phyloP scores from a whole-genome alignment of 2,113 vertebrate genomes.

The Sebastes schlegelii region DNA sequence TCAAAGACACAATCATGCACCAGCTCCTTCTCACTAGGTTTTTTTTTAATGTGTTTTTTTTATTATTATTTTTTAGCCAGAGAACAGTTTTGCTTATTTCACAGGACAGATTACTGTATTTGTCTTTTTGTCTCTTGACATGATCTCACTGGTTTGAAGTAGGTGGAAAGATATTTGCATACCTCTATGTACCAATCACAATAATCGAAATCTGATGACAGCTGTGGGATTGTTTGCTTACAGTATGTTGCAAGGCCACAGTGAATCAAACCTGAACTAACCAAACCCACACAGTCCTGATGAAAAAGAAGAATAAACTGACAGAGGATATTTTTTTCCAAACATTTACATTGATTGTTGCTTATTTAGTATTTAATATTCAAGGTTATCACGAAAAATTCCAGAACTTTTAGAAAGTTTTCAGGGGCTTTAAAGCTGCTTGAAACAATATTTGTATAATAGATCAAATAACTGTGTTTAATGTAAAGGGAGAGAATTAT shows the following conservation, averaged over 20 bases:
- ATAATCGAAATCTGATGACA: background rate
- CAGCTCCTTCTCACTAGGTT: background rate
- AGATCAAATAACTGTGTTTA: background rate
- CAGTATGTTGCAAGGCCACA: background rate
- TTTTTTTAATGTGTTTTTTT: background rate
- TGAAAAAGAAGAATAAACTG: background rate
- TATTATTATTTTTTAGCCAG: background rate
- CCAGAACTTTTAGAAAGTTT: background rate
- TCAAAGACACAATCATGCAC: too few species aligned
- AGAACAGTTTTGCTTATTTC: background rate
- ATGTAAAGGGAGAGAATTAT: background rate
- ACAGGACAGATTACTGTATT: background rate
- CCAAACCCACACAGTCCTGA: background rate
- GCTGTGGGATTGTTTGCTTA: background rate
- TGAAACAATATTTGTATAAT: background rate
- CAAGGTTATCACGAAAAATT: background rate
- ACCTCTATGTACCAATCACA: background rate
- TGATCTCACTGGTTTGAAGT: background rate
- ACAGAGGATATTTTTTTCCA: background rate
- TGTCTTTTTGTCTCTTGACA: background rate
- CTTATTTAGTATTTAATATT: background rate
- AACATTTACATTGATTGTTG: background rate
- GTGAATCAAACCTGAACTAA: background rate
- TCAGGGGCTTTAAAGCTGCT: background rate
- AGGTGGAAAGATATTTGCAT: background rate